Base-by-base conservation (phyloP, 2,797 vertebrate species). In the Neosalanx taihuensis region DNA sequence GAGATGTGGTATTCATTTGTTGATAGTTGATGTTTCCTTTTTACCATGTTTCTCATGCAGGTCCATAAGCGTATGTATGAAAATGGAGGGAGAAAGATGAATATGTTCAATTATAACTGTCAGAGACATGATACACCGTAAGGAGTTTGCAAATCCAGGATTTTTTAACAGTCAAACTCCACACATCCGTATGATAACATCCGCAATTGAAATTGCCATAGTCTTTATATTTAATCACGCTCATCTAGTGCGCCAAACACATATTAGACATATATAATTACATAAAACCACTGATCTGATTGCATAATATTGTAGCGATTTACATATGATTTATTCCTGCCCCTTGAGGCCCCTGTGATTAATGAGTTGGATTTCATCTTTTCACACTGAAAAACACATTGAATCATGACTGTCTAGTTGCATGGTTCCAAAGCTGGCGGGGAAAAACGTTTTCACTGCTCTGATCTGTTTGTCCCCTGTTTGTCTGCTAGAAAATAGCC, bases 81-180 rank as follows among this genome's bases (percentile, higher is more conserved):
- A 73, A 57, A 63, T 26, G 62, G 65, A 78, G 69, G 73, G 23
- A 70, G 77, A 81, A 71, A 74, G 75, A 87, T 79, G 65, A 85
- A 92, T 84, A 69, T 76, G 76, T 79, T 79, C 72, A 81, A 83
- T 85, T 82, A 86, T 87, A 73, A 77, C 83, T 83, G 79, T 81
- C 77, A 84, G 49, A 31, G 64, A 67, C 71, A 2, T 35, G 69
- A 75, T 76, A 72, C 63, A 23, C 72, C 66, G 73, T 60, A n/a
- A 70, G 75, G 72, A 76, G 81, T 83, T 59, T 60, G 41, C 72
- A 72, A 73, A 75, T 71, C 76, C 10, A 69, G 13, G n/a, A 7
- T 0, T 67, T 71, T 64, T 72, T 59, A 75, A 33, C 35, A 74
- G 71, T 71, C 76, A 57, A 53, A 59, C 64, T 68, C 26, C 10